These are phyloP conservation scores for Chelonoidis abingdonii DNA, from an alignment of 2,113 vertebrate genomes.

Conservation along the genomic window DNA sequence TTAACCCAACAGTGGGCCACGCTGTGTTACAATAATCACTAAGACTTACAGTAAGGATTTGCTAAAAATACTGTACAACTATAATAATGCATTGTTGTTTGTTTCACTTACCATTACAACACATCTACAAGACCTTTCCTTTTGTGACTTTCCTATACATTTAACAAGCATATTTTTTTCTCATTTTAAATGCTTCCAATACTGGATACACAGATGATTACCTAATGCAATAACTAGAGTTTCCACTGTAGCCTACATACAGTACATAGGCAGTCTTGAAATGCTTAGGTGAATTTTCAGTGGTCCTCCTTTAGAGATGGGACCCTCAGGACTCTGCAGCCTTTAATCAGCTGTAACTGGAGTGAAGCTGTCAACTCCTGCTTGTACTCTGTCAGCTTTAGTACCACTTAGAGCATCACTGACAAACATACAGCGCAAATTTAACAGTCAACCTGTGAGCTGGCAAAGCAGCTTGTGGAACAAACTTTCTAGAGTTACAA, in stretches of 20 bases:
- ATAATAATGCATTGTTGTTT: not conserved
- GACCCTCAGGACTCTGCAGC: constrained; percentile 62
- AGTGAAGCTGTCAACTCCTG: constrained; percentile 75
- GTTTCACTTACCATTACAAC: not conserved
- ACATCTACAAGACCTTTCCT: not conserved
- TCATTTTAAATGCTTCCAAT: not conserved
- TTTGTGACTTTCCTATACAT: not conserved
- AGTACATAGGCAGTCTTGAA: not conserved
- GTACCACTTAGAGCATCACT: constrained; percentile 71
- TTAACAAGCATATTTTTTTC: not conserved
- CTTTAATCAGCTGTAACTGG: constrained; percentile 76
- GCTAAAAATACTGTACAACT: not conserved
- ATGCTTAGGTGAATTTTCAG: constrained; percentile 37
- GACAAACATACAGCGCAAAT: constrained; percentile 31
- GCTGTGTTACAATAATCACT: not conserved
- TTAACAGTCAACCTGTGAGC: constrained; percentile 52
- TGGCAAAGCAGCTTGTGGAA: constrained; percentile 49
- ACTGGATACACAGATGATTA: not conserved
- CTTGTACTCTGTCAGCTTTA: constrained; percentile 73
- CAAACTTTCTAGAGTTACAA: constrained; percentile 14
- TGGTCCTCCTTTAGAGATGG: constrained; percentile 27
- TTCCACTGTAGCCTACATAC: not conserved
- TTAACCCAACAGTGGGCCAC: not conserved
- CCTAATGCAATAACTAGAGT: accelerated
- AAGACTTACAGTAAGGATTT: not conserved